Base-by-base conservation (phyloP, 2,797 vertebrate genomes). In the Bucorvus abyssinicus region DNA sequence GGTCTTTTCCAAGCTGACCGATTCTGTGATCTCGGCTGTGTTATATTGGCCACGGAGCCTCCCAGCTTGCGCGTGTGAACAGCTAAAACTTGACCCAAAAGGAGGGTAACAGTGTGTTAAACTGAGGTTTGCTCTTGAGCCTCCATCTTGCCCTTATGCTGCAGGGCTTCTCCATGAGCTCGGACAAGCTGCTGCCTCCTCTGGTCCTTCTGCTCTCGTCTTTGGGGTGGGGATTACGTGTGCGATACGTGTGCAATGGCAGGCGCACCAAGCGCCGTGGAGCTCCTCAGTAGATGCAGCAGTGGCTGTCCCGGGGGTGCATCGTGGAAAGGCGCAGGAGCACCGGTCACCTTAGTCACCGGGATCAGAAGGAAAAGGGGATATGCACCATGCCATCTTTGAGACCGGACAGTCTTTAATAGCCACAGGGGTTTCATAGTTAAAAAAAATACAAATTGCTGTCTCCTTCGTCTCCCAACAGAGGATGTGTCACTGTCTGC, bases 231-330 rank as follows among this genome's bases (percentile, higher is more conserved):
- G 14, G 56, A 11, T 73, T 9, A 19, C 0, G 7, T 26, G 38
- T 1, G 50, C 1, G 1, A 1, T 9, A 19, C 0, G 7, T 26
- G 38, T 1, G 50, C 1, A 1, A 1, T 11, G 71, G 67, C 42
- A 24, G 52, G 14, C 6, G 30, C 10, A 3, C 21, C 22, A 29
- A 59, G 12, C 0, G 0, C 26, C 0, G 5, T 4, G 47, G 36
- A 15, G 81, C 47, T 45, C 36, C 8, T 3, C 47, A 6, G 2
- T 21, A 2, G 42, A 4, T 4, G 40, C 61, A 13, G 73, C 27
- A 7, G 53, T 10, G 44, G 52, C 34, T 2, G 2, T 40, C 38
- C 38, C 38, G 38, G 38, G 38, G 12, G 38, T 12, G 38, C 38
- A 10, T 40, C 38, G 9, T 27, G 61, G 36, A 20, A 40, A 50